A percentile compares a stretch with the other conserved stretches of the same genome.
Evolutionary conservation across 2,888 invertebrate species (phyloP).

Genomic region (Tuberolachnus salignus): DNA sequence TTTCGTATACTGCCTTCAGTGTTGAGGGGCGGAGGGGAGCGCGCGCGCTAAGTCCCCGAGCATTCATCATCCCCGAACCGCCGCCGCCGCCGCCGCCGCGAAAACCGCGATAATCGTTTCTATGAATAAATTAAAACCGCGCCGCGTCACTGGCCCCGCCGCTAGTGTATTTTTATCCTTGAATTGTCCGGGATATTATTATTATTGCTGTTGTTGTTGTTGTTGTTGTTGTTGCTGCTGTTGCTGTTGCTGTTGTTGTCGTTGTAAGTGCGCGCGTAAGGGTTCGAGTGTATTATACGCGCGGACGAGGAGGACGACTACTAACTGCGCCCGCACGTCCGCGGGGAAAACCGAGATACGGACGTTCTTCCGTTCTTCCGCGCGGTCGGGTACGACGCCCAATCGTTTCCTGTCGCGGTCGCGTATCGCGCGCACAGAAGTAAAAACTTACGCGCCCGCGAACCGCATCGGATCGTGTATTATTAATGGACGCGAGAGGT

Average conservation of each 20-base stretch:
- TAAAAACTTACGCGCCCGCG: too few relatives aligned
- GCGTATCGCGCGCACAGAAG: too few relatives aligned
- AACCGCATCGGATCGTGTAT: slow-evolving; percentile 49
- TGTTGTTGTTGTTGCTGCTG: too few relatives aligned
- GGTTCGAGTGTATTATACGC: not conserved
- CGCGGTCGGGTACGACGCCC: not conserved
- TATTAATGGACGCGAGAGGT: slow-evolving; percentile 31
- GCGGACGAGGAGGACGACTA: not conserved
- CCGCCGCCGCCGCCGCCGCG: not conserved
- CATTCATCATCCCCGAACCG: slow-evolving; percentile 26
- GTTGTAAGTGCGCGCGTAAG: too few relatives aligned
- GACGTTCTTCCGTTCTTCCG: slow-evolving; percentile 2
- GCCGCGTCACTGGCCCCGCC: not conserved
- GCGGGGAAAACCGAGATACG: slow-evolving; percentile 25
- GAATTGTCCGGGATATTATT: not conserved
- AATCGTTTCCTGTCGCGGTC: too few relatives aligned
- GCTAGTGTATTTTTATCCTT: slow-evolving; percentile 1
- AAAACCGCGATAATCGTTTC: slow-evolving; percentile 52
- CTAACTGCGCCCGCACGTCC: not conserved
- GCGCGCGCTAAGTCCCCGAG: slow-evolving; percentile 36
- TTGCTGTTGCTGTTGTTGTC: too few relatives aligned
- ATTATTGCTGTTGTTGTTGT: too few relatives aligned
- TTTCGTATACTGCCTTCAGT: not conserved
- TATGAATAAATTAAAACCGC: slow-evolving; percentile 55
- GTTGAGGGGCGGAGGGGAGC: not conserved